phyloP scores from a whole-genome alignment of 2,888 invertebrate species.

The Siphlonurus alternatus region DNA sequence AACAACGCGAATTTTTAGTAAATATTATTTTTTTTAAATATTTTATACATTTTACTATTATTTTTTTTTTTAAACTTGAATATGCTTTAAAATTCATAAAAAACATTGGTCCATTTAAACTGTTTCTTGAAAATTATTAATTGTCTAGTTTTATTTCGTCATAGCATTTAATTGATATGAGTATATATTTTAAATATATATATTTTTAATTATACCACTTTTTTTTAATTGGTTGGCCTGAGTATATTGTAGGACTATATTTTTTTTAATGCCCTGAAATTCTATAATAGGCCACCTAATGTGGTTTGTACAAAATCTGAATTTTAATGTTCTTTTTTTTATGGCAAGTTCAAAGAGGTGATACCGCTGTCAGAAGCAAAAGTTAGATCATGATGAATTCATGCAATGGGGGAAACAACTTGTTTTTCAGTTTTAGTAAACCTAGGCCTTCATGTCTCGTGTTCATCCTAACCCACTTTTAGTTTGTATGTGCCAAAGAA shows the following conservation, averaged over 20 bases:
- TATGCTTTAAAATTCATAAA: background rate
- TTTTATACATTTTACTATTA: background rate
- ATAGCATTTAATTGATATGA: background rate
- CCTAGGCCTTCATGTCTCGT: no score
- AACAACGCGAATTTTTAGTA: no score
- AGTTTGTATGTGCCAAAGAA: no score
- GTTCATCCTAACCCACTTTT: no score
- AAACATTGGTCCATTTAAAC: background rate
- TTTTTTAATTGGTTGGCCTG: background rate
- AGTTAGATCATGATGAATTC: no score
- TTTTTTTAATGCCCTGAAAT: background rate
- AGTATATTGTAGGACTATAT: background rate
- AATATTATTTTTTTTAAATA: no score
- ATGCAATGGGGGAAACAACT: no score
- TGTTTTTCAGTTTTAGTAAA: no score
- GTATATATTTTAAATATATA: background rate
- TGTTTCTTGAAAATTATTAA: background rate
- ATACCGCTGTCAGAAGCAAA: no score
- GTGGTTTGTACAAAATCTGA: background rate
- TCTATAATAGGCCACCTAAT: background rate
- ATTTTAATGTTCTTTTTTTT: background rate
- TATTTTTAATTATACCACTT: background rate
- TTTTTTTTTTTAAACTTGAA: background rate
- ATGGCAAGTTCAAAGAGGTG: no score
- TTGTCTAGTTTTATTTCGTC: background rate